Evolutionary conservation across 2,113 vertebrate species (phyloP).

Genomic region (Aldabrachelys gigantea): DNA sequence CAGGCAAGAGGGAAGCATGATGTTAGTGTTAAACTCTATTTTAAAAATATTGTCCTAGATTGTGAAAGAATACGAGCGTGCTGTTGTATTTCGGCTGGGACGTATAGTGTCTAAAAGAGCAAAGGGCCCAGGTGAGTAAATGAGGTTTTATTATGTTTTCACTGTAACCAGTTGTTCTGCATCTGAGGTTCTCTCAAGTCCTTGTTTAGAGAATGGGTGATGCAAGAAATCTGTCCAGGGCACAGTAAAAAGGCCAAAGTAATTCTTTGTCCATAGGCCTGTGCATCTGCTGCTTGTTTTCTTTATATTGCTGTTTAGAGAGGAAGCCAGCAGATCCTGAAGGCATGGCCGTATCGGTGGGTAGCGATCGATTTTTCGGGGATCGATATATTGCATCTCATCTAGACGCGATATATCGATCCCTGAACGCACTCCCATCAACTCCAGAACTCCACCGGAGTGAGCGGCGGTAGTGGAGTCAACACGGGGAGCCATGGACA

Average conservation of each 20-base stretch:
- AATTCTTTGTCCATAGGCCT: background rate
- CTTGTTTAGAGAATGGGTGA: background rate
- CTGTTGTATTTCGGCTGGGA: slow-evolving; percentile 90
- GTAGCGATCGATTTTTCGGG: too few relatives aligned
- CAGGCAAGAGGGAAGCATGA: background rate
- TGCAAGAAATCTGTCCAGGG: background rate
- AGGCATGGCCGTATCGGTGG: too few relatives aligned
- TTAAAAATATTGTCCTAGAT: slow-evolving; percentile 78
- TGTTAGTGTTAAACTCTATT: background rate
- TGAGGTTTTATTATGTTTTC: background rate
- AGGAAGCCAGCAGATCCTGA: background rate
- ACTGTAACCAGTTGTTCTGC: background rate
- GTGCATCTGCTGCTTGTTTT: background rate
- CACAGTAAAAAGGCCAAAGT: background rate
- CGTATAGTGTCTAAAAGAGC: slow-evolving; percentile 85
- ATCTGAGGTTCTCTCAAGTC: background rate
- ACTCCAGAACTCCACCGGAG: too few relatives aligned
- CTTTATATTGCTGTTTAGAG: background rate
- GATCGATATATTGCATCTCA: too few relatives aligned
- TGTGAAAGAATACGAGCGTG: slow-evolving; percentile 90
- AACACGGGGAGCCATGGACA: too few relatives aligned
- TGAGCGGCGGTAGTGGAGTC: too few relatives aligned
- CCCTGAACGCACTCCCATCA: too few relatives aligned
- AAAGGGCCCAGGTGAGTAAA: slow-evolving; percentile 87
- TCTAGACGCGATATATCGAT: too few relatives aligned